A percentile compares a stretch with the other conserved stretches of the same genome.
phyloP scores from a whole-genome alignment of 2,888 invertebrate genomes.

The Plebejus melissa region DNA sequence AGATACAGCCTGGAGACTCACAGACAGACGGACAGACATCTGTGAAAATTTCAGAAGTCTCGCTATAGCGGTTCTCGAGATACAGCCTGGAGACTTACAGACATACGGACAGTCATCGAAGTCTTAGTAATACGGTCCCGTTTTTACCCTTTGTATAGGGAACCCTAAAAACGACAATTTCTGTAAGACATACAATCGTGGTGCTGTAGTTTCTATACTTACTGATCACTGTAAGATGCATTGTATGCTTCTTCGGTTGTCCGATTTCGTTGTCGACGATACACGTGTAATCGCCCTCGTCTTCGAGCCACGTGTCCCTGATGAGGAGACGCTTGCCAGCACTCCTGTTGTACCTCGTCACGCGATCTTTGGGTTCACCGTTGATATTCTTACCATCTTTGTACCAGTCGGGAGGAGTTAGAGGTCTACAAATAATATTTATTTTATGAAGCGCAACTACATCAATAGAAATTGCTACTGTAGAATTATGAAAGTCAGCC shows the following conservation, averaged over 20 bases:
- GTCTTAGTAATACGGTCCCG: no score
- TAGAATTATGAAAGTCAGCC: background rate
- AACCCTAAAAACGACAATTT: no score
- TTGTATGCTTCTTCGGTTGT: constrained; percentile 48
- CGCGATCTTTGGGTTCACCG: constrained; percentile 48
- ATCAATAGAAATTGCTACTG: background rate
- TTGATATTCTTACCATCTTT: constrained; percentile 56
- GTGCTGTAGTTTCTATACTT: constrained; percentile 39
- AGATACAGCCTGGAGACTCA: no score
- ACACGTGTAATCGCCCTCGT: constrained; percentile 59
- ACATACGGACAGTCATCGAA: no score
- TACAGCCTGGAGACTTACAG: no score
- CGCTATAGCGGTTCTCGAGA: no score
- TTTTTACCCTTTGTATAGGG: no score
- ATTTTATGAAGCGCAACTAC: background rate
- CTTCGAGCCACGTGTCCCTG: constrained; percentile 51
- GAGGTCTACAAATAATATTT: constrained; percentile 45
- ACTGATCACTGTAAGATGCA: constrained; percentile 59
- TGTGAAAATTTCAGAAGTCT: no score
- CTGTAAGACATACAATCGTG: no score
- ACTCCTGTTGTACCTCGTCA: constrained; percentile 62
- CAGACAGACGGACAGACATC: no score
- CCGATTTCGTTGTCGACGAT: constrained; percentile 55
- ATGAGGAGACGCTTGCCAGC: constrained; percentile 60
- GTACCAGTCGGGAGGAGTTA: constrained; percentile 60